Conservation (phyloP, 2,113 vertebrate species). For the Machaerirhynchus nigripectus region DNA sequence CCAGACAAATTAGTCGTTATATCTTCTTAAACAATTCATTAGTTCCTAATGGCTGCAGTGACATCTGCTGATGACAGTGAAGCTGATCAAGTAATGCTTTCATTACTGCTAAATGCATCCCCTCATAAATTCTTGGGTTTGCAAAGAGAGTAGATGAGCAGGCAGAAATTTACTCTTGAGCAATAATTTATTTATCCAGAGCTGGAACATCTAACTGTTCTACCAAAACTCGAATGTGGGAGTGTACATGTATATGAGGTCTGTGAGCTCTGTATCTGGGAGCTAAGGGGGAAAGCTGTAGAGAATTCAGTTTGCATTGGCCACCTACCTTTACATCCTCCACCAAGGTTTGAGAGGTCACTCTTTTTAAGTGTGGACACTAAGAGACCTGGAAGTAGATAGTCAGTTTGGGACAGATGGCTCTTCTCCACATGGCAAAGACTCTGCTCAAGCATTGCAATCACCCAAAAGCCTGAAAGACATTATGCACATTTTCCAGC, state of each 20-base stretch:
- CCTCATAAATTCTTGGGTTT: slow-evolving; percentile 16
- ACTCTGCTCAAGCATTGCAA: not conserved
- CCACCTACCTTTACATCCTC: not conserved
- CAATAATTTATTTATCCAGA: not conserved
- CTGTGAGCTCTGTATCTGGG: not conserved
- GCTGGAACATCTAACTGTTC: not conserved
- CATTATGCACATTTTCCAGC: not conserved
- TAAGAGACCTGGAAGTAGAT: not conserved
- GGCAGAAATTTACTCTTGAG: not conserved
- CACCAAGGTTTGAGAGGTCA: not conserved
- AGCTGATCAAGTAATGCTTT: slow-evolving; percentile 69
- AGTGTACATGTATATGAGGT: not conserved
- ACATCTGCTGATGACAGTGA: slow-evolving; percentile 75
- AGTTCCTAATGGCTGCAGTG: slow-evolving; percentile 71
- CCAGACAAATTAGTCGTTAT: slow-evolving; percentile 71
- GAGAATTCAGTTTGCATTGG: not conserved
- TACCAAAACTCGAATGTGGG: not conserved
- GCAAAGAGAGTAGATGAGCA: not conserved
- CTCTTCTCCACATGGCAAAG: not conserved
- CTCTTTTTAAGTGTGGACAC: not conserved
- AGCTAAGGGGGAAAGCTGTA: not conserved
- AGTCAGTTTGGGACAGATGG: not conserved
- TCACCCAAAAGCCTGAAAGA: not conserved
- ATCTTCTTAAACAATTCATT: slow-evolving; percentile 72
- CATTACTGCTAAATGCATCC: slow-evolving; percentile 61